Evolutionary conservation across 2,888 invertebrate species (phyloP).

Genomic region (Tipula lateralis): DNA sequence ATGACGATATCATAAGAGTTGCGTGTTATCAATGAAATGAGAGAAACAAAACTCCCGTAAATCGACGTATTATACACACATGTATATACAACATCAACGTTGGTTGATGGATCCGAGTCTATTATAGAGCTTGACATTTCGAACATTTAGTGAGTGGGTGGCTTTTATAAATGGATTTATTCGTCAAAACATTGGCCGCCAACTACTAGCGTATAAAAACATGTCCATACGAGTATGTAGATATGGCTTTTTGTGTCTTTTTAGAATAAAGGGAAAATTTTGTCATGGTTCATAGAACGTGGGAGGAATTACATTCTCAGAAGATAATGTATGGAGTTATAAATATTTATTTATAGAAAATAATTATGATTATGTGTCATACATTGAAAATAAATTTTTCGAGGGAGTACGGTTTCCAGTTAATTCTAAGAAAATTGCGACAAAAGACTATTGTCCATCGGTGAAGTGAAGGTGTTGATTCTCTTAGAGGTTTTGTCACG

Average conservation of each 20-base stretch:
- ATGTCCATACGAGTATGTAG: neutral
- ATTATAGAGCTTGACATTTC: neutral
- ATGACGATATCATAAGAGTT: no score
- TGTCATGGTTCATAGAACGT: neutral
- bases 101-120: neutral
- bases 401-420: no score
- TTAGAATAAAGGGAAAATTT: neutral
- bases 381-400: no score
- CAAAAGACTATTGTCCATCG: no score
- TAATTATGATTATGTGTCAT: neutral
- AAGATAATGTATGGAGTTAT: neutral
- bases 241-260: neutral
- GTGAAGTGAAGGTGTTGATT: no score
- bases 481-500: no score
- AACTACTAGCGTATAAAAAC: neutral
- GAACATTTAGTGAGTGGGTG: neutral
- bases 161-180: neutral
- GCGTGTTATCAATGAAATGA: no score
- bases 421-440: no score
- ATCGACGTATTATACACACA: no score
- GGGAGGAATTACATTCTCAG: neutral
- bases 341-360: neutral
- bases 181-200: neutral
- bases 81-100: no score
- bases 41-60: no score